Evolutionary conservation across 2,113 vertebrate species (phyloP).

Genomic region (Psittacula cyanocephala): DNA sequence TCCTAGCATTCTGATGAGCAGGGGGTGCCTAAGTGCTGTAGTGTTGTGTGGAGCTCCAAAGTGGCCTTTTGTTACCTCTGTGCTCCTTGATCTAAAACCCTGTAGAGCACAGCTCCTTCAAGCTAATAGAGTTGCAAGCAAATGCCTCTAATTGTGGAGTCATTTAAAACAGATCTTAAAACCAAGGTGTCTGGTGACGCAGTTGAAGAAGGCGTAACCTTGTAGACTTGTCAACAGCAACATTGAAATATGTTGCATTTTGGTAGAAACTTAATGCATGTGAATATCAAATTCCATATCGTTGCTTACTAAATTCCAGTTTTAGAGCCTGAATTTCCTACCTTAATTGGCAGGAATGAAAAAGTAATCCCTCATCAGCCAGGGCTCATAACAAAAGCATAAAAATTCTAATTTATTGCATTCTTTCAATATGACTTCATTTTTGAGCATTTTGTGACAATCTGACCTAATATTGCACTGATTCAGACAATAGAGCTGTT

Average conservation of each 20-base stretch:
- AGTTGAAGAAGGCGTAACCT: not conserved
- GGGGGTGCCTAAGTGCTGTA: not conserved
- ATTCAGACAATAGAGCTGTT: constrained; percentile 67
- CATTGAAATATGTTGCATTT: not conserved
- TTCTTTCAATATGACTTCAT: constrained; percentile 67
- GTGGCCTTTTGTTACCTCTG: not conserved
- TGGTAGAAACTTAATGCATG: not conserved
- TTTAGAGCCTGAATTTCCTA: not conserved
- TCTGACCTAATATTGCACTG: constrained; percentile 62
- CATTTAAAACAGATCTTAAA: not conserved
- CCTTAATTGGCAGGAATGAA: constrained; percentile 29
- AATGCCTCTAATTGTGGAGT: not conserved
- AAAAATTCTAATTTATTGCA: constrained; percentile 57
- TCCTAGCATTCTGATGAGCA: not conserved
- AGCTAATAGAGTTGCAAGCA: not conserved
- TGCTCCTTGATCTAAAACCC: not conserved
- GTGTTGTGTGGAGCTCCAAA: not conserved
- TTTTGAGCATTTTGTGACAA: constrained; percentile 48
- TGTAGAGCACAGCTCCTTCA: not conserved
- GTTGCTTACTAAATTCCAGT: not conserved
- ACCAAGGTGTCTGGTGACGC: not conserved
- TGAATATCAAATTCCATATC: not conserved
- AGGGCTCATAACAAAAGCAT: not conserved
- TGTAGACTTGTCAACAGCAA: not conserved
- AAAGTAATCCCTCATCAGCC: not conserved